Evolutionary conservation across 2,797 vertebrate genomes (phyloP).

Genomic region (Falco cherrug): DNA sequence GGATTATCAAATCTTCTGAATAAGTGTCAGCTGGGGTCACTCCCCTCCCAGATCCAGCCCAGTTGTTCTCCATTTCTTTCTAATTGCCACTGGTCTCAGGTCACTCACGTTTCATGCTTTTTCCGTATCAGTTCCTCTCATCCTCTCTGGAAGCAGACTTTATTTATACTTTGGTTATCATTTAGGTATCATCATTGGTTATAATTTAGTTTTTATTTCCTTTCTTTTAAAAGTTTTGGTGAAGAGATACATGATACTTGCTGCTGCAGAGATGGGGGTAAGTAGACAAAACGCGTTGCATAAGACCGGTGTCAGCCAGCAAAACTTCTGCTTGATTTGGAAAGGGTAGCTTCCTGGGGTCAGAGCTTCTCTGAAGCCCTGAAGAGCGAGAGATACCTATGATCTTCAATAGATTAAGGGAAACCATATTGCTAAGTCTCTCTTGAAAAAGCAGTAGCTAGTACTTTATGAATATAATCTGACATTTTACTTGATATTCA

Average conservation of each 20-base stretch:
- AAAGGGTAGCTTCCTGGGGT: neutral
- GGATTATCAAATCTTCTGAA: neutral
- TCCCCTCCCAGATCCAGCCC: neutral
- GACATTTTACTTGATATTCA: neutral
- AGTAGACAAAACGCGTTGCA: accelerated
- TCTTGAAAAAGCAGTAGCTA: neutral
- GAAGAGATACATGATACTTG: neutral
- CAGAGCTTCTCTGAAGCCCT: neutral
- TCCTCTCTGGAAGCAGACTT: neutral
- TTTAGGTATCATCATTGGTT: neutral
- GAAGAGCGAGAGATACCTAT: neutral
- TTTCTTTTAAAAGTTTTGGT: neutral
- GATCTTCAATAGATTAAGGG: neutral
- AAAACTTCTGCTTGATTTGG: neutral
- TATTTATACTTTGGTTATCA: neutral
- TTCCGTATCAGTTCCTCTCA: neutral
- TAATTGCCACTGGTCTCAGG: neutral
- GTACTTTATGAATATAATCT: neutral
- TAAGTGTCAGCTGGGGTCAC: neutral
- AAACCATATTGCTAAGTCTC: neutral
- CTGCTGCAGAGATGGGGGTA: neutral
- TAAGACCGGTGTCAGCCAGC: neutral
- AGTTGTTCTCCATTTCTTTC: neutral
- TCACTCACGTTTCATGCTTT: neutral
- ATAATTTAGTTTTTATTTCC: neutral